Evolutionary conservation across 2,888 invertebrate genomes (phyloP).

Genomic region (Cosmia pyralina): DNA sequence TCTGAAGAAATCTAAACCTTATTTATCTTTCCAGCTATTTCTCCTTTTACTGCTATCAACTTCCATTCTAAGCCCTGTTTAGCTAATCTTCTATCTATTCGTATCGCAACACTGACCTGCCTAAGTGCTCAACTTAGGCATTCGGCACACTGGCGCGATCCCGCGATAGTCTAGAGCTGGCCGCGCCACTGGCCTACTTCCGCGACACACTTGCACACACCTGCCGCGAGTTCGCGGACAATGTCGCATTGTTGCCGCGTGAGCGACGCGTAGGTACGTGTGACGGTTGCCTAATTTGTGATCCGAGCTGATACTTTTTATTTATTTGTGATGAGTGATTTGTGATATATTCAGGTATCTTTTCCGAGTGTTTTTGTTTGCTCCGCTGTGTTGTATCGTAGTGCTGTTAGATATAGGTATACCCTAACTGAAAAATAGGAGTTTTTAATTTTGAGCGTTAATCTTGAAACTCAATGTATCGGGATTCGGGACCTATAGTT

Average conservation of each 20-base stretch:
- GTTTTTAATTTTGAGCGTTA: no score
- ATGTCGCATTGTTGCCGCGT: constrained; percentile 41
- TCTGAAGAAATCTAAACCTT: background rate
- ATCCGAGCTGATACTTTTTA: background rate
- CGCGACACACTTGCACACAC: constrained; percentile 44
- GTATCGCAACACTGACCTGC: constrained; percentile 13
- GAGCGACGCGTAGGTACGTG: constrained; percentile 29
- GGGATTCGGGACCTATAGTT: no score
- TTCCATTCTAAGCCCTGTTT: constrained; percentile 14
- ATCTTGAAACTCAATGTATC: no score
- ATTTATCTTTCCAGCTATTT: background rate
- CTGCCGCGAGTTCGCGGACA: constrained; percentile 29
- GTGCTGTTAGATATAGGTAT: no score
- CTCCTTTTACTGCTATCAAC: constrained; percentile 16
- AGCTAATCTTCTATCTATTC: constrained; percentile 5
- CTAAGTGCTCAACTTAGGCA: constrained; percentile 26
- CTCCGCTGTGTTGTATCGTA: no score
- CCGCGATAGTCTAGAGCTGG: constrained; percentile 44
- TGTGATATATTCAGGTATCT: no score
- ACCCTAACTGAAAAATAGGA: no score
- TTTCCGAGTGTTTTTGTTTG: no score
- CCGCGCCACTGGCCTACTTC: constrained; percentile 52
- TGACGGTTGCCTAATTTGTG: constrained; percentile 42
- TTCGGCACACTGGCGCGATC: constrained; percentile 32
- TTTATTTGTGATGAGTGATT: no score